Conservation (phyloP, 2,888 invertebrate genomes). For the Buathra laborator region DNA sequence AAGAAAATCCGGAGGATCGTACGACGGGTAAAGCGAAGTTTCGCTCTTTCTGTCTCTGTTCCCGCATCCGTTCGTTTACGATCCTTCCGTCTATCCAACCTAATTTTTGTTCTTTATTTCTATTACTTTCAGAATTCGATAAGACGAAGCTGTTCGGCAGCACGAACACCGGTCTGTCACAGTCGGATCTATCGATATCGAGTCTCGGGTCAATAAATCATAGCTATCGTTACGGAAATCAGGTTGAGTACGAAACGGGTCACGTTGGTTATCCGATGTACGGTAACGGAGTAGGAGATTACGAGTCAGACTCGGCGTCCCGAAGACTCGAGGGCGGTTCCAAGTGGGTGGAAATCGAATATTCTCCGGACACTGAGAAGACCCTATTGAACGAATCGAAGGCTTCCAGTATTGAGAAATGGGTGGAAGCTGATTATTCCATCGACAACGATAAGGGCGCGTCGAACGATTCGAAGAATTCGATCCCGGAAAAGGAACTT, state of each 20-base stretch:
- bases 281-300: slow-evolving; percentile 84
- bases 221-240: slow-evolving; percentile 92
- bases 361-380: slow-evolving; percentile 83
- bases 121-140: slow-evolving; percentile 75
- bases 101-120: slow-evolving; percentile 14
- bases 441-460: slow-evolving; percentile 59
- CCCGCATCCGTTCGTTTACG: neutral
- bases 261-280: slow-evolving; percentile 90
- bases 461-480: slow-evolving; percentile 51
- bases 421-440: slow-evolving; percentile 63
- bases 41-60: neutral
- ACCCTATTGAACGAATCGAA: slow-evolving; percentile 78
- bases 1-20: slow-evolving; percentile 80
- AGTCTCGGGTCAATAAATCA: slow-evolving; percentile 91
- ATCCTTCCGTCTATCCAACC: neutral
- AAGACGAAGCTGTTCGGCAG: slow-evolving; percentile 86
- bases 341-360: slow-evolving; percentile 84
- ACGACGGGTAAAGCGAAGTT: slow-evolving; percentile 73
- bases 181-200: slow-evolving; percentile 92
- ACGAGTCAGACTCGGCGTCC: slow-evolving; percentile 84
- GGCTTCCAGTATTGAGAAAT: slow-evolving; percentile 77
- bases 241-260: slow-evolving; percentile 91
- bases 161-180: slow-evolving; percentile 92
- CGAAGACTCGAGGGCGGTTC: slow-evolving; percentile 79
- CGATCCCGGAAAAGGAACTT: slow-evolving; percentile 66